phyloP scores from a whole-genome alignment of 2,888 invertebrate genomes.

The Dicranocentrus wangi region DNA sequence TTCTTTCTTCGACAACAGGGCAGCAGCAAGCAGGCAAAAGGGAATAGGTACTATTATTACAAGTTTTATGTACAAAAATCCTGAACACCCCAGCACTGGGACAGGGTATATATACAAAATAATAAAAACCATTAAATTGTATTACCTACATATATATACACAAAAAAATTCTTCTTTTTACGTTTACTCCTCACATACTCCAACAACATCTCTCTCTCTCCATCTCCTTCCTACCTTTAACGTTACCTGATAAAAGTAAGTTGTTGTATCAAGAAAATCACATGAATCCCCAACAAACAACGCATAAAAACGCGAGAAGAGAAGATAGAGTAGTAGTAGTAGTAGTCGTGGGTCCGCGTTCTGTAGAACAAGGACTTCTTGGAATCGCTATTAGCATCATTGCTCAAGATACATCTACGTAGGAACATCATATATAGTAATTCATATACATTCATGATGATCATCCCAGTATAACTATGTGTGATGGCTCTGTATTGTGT shows the following conservation, averaged over 20 bases:
- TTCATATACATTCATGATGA: too few species aligned
- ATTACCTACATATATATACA: not conserved
- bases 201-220: too few species aligned
- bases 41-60: not conserved
- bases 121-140: not conserved
- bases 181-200: too few species aligned
- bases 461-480: too few species aligned
- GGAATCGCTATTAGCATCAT: conserved; percentile 60
- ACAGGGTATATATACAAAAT: too few species aligned
- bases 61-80: not conserved
- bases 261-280: not conserved
- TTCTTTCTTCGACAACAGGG: not conserved
- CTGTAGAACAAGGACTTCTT: conserved; percentile 56
- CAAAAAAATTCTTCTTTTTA: not conserved
- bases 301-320: not conserved
- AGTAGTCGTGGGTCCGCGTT: conserved; percentile 1
- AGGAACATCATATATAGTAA: too few species aligned
- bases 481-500: too few species aligned
- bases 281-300: not conserved
- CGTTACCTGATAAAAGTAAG: not conserved
- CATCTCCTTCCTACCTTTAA: too few species aligned
- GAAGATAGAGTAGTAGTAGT: not conserved
- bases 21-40: not conserved
- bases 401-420: conserved; percentile 28
- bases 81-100: not conserved